These are phyloP conservation scores for Orgyia antiqua DNA, from an alignment of 2,888 invertebrate genomes.

Conservation along the genomic window DNA sequence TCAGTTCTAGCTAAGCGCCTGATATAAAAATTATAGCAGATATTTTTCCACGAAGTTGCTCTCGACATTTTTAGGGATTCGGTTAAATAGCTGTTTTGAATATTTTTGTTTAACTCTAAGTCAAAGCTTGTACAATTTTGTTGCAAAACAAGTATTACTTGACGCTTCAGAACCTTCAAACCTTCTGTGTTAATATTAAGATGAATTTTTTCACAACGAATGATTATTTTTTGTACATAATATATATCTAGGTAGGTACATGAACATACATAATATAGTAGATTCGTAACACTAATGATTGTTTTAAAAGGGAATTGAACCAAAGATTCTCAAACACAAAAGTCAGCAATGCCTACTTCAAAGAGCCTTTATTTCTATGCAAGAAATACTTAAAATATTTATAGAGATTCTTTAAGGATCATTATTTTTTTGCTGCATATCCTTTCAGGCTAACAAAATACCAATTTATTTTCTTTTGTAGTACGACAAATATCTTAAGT, in stretches of 20 bases:
- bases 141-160: too few species aligned
- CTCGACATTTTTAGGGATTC: slow-evolving; percentile 15
- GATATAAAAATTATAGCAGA: slow-evolving; percentile 22
- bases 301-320: too few species aligned
- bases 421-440: slow-evolving; percentile 1
- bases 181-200: too few species aligned
- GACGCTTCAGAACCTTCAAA: too few species aligned
- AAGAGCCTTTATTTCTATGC: too few species aligned
- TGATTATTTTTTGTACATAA: too few species aligned
- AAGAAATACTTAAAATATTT: background rate
- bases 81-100: slow-evolving; percentile 10
- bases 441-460: background rate
- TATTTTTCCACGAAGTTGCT: slow-evolving; percentile 19
- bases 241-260: too few species aligned
- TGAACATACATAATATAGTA: too few species aligned
- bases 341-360: too few species aligned
- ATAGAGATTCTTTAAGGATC: background rate
- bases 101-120: background rate
- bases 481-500: slow-evolving; percentile 6
- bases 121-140: background rate
- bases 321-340: too few species aligned
- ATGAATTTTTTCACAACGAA: too few species aligned
- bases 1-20: slow-evolving; percentile 19
- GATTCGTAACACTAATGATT: too few species aligned
- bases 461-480: slow-evolving; percentile 10